Base-by-base conservation (phyloP, 2,888 invertebrate genomes). In the Cenopis cana region DNA sequence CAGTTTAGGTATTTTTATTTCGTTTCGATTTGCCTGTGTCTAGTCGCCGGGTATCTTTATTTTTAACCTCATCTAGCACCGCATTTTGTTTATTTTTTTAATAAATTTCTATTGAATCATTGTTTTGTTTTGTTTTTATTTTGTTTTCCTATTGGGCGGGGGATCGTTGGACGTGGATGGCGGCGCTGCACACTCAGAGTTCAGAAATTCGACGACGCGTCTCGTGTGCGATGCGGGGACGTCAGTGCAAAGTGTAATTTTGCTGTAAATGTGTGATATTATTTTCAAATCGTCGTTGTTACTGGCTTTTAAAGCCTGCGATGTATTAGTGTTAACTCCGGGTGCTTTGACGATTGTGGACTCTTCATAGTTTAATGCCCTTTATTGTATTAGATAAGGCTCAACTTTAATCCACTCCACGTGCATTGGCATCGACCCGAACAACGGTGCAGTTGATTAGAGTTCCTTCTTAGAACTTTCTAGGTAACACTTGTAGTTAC, bases 261-360 rank as follows among this genome's bases (percentile, higher is more conserved):
- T 88, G 89, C 88, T 90, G 88, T 90, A 89, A 86, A 90, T 90
- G 90, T 92, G 93, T 93, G 91, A 92, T 92, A 93, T 91, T 91
- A 90, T 90, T 91, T 92, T 88, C 84, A 83, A 88, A 85, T 87
- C 79, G 86, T 89, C 89, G 87, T 91, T 88, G 84, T 89, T 88
- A 86, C 85, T 79, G 91, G 92, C 92, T 93, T 92, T 77, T 89
- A 89, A 91, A 90, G 93, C 91, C 93, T 87, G 88, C 89, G 81
- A 89, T 91, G 91, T 92, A 91, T 87, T 90, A 92, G 90, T 89
- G 86, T 89, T 89, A 92, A 93, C 88, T 90, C 89, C 92, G 91
- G 93, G 93, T 93, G 93, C 93, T 93, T 93, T 91, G 90, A 92
- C 91, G 90, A 92, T 91, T 91, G 91, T 91, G 92, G 91, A 92